Base-by-base conservation (phyloP, 2,113 vertebrate genomes). In the Hepsetus odoe region DNA sequence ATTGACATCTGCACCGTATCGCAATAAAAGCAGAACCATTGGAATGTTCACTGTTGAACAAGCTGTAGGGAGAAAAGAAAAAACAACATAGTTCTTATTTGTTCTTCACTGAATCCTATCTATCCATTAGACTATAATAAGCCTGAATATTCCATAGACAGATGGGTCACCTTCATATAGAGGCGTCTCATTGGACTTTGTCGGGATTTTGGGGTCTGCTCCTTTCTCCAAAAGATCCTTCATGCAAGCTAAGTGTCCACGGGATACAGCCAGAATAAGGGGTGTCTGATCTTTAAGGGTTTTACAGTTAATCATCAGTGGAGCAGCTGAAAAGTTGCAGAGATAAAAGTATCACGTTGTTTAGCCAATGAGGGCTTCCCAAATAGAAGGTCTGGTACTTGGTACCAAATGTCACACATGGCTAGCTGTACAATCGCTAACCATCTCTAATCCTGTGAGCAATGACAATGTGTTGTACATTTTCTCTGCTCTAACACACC, bases 111-210 rank as follows among this genome's bases (percentile, higher is more conserved):
- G 18, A 65, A 38, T 38, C n/a, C 35, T 18, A 35, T 35, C 16
- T 64, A 20, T 35, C 89, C 28, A 79, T 84, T 82, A 14, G 1
- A 3, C 14, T 46, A 46, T 95, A 94, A 56, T 95, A 96, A 22
- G 94, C 95, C 96, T 85, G 30, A 62, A 33, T 38, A 38, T 38
- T 8, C 18, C 20, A 38, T 35, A 38, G 5, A 16, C 10, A 33
- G 22, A 5, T 20, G 33, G 44, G 10, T 75, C n/a, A 96, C 96
- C 96, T 93, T 93, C 91, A 78, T 94, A 96, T 8, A 98, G 92
- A 0, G 95, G 93, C 0, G 95, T 96, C 59, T 96, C 95, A 44
- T 90, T 88, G 72, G 88, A 75, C 62, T 91, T 93, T 87, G 94
- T 95, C 80, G 91, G 88, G 73, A 95, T 93, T 80, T 95, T 93